These are phyloP conservation scores for Pimpla rufipes DNA, from an alignment of 2,888 invertebrate species.

Conservation along the genomic window DNA sequence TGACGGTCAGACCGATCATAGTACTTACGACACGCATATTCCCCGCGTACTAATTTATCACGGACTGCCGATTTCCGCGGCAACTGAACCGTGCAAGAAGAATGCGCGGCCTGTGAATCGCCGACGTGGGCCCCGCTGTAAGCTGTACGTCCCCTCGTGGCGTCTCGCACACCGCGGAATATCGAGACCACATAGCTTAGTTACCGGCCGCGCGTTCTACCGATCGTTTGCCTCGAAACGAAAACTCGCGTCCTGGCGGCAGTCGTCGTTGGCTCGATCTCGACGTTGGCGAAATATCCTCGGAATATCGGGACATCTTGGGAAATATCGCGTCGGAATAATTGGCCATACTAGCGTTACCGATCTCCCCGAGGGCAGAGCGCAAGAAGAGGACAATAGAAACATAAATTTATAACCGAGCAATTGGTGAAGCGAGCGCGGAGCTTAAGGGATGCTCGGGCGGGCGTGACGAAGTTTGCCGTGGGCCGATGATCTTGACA, in stretches of 20 bases:
- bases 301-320: not conserved
- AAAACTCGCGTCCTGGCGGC: not conserved
- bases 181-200: slow-evolving; percentile 83
- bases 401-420: not conserved
- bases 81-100: slow-evolving; percentile 83
- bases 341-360: not conserved
- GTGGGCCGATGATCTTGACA: slow-evolving; percentile 34
- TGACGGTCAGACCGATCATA: slow-evolving; percentile 75
- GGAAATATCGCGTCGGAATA: not conserved
- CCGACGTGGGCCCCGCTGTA: slow-evolving; percentile 52
- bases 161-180: slow-evolving; percentile 73
- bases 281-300: too few species aligned
- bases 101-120: slow-evolving; percentile 61
- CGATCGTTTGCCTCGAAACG: slow-evolving; percentile 72
- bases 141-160: slow-evolving; percentile 58
- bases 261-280: not conserved
- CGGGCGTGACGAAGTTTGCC: slow-evolving; percentile 44
- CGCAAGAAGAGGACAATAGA: not conserved
- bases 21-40: slow-evolving; percentile 81
- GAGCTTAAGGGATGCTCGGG: slow-evolving; percentile 46
- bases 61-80: slow-evolving; percentile 83
- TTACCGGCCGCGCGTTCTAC: slow-evolving; percentile 81
- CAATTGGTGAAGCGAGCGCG: slow-evolving; percentile 15
- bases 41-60: slow-evolving; percentile 82
- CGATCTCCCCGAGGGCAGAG: not conserved